phyloP scores from a whole-genome alignment of 2,888 invertebrate genomes.

The Andrena praecox region DNA sequence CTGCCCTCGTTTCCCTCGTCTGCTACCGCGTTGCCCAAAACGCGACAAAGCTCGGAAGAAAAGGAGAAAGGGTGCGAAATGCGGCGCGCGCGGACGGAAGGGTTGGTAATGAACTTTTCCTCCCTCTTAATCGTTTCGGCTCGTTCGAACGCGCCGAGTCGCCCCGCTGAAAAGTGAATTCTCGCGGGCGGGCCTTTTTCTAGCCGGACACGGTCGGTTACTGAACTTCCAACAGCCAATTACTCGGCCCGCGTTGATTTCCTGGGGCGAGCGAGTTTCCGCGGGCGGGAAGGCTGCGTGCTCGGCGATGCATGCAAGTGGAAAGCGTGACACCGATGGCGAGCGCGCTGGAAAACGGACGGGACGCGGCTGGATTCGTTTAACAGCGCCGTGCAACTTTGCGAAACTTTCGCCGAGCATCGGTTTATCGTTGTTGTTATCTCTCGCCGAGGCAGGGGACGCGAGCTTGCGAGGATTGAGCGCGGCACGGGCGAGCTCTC shows the following conservation, averaged over 20 bases:
- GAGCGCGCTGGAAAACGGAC: constrained; percentile 16
- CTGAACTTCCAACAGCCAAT: constrained; percentile 49
- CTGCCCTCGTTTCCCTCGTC: too few species aligned
- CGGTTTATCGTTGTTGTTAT: constrained; percentile 31
- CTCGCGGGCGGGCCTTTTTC: constrained; percentile 33
- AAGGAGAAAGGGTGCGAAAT: not conserved
- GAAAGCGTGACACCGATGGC: constrained; percentile 27
- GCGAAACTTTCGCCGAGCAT: constrained; percentile 24
- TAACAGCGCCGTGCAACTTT: constrained; percentile 31
- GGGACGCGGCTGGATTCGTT: constrained; percentile 14
- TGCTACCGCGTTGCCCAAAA: too few species aligned
- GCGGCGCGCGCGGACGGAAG: not conserved
- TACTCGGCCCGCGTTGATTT: constrained; percentile 29
- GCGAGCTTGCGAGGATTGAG: not conserved
- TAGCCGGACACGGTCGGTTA: constrained; percentile 15
- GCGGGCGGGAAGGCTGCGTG: not conserved
- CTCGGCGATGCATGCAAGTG: constrained; percentile 26
- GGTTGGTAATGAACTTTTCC: constrained; percentile 48
- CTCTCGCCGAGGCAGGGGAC: constrained; percentile 8
- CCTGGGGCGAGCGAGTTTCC: not conserved
- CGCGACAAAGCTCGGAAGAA: constrained; percentile 1
- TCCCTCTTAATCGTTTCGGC: constrained; percentile 43
- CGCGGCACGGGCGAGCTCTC: not conserved
- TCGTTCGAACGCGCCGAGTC: constrained; percentile 39
- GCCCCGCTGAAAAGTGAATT: constrained; percentile 45